Evolutionary conservation across 37 sponge, comb jelly and placozoan species (phyloP).

Genomic region (Chondrosia reniformis): DNA sequence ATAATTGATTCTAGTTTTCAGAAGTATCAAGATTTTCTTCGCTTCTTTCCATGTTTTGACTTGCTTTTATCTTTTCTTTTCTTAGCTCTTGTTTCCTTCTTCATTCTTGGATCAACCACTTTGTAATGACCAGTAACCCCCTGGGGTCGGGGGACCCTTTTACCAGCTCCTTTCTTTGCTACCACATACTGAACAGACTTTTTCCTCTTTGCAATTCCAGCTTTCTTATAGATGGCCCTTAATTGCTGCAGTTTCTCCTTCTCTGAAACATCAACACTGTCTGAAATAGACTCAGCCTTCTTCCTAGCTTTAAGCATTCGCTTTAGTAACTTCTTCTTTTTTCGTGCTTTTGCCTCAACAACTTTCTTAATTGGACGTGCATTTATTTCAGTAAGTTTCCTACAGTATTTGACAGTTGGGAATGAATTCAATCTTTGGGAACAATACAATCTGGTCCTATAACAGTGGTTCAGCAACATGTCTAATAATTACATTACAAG

Average conservation of each 20-base stretch:
- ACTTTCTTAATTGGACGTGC: slow-evolving; percentile 96
- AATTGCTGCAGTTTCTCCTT: slow-evolving; percentile 82
- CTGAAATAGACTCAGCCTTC: slow-evolving; percentile 56
- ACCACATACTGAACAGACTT: slow-evolving; percentile 89
- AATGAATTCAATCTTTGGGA: too few relatives aligned
- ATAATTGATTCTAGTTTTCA: too few relatives aligned
- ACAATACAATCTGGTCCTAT: too few relatives aligned
- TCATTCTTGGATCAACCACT: slow-evolving; percentile 94
- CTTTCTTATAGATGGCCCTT: slow-evolving; percentile 76
- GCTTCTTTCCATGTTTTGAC: too few relatives aligned
- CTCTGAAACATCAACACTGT: slow-evolving; percentile 53
- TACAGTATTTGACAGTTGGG: too few relatives aligned
- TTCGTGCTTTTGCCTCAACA: slow-evolving; percentile 92
- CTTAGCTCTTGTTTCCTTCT: slow-evolving; percentile 79
- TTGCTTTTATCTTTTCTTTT: neutral
- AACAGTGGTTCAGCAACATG: too few relatives aligned
- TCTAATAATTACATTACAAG: too few relatives aligned
- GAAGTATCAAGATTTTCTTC: too few relatives aligned
- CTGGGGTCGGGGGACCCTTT: slow-evolving; percentile 67
- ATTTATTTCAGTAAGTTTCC: slow-evolving; percentile 81
- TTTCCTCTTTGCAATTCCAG: slow-evolving; percentile 58
- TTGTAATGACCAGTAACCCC: slow-evolving; percentile 89
- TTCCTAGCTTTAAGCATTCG: slow-evolving; percentile 56
- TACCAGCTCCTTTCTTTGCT: slow-evolving; percentile 76
- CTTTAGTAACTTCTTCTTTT: slow-evolving; percentile 50